phyloP scores from a whole-genome alignment of 2,888 invertebrate genomes.

The Drosophila aldrichi region DNA sequence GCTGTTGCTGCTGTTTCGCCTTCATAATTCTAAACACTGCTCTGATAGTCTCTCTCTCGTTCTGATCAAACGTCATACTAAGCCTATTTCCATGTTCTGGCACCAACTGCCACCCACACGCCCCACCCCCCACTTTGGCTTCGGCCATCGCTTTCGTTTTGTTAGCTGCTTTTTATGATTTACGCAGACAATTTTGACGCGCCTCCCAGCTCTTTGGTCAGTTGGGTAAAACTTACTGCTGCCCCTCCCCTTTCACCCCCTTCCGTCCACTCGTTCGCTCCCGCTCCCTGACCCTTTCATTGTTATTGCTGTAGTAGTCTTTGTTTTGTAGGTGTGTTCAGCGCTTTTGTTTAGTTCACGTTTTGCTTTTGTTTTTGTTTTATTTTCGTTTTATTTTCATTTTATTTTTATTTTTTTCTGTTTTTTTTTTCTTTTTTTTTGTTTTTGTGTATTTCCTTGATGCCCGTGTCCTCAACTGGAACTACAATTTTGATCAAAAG shows the following conservation, averaged over 20 bases:
- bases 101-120: background rate
- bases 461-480: slow-evolving; percentile 29
- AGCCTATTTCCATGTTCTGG: slow-evolving; percentile 40
- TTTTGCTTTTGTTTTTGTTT: background rate
- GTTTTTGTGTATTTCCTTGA: background rate
- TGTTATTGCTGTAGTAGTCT: slow-evolving; percentile 35
- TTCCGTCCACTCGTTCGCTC: background rate
- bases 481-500: slow-evolving; percentile 52
- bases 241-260: slow-evolving; percentile 13
- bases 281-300: slow-evolving; percentile 17
- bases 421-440: background rate
- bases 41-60: slow-evolving; percentile 24
- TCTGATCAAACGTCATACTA: slow-evolving; percentile 74
- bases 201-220: slow-evolving; percentile 61
- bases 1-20: slow-evolving; percentile 31
- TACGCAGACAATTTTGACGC: slow-evolving; percentile 62
- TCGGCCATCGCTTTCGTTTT: slow-evolving; percentile 26
- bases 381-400: background rate
- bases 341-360: slow-evolving; percentile 39
- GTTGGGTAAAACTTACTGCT: slow-evolving; percentile 32
- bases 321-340: slow-evolving; percentile 62
- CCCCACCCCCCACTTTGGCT: slow-evolving; percentile 36
- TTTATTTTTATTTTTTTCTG: background rate
- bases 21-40: slow-evolving; percentile 64
- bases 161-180: slow-evolving; percentile 70